A percentile compares a stretch with the other conserved stretches of the same genome.
Conservation (phyloP, 2,113 vertebrate species). For the Speoplatyrhinus poulsoni region DNA sequence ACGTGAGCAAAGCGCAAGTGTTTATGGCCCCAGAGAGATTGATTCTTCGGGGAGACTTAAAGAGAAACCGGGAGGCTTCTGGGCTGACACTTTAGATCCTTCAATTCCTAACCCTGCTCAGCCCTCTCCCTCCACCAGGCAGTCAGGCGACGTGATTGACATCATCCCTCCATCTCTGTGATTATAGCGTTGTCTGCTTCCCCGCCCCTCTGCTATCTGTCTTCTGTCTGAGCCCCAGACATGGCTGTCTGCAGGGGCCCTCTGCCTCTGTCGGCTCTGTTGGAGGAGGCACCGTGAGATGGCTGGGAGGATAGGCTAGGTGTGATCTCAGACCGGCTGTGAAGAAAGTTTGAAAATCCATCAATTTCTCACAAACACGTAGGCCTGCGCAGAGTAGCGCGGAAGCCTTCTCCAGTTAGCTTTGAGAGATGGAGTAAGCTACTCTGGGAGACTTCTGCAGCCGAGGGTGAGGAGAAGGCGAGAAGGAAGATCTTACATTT, state of each 20-base stretch:
- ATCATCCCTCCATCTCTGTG: constrained; percentile 44
- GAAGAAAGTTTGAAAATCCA: constrained; percentile 40
- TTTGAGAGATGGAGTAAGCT: constrained; percentile 23
- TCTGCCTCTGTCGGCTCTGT: constrained; percentile 16
- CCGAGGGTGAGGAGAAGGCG: rapidly evolving
- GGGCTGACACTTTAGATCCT: constrained; percentile 51
- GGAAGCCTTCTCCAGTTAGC: background rate
- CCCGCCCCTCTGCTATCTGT: constrained; percentile 40
- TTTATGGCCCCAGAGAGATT: constrained; percentile 43
- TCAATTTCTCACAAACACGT: constrained; percentile 45
- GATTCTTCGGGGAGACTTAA: constrained; percentile 37
- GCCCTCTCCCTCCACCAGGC: constrained; percentile 17
- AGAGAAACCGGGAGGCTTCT: constrained; percentile 39
- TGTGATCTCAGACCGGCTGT: constrained; percentile 31
- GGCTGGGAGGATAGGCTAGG: constrained; percentile 19
- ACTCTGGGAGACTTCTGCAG: background rate
- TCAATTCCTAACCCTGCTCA: constrained; percentile 31
- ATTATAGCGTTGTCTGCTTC: constrained; percentile 52
- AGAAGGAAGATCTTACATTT: no score
- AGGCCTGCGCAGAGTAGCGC: constrained; percentile 4
- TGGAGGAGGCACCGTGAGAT: constrained; percentile 20
- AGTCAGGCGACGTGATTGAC: constrained; percentile 46
- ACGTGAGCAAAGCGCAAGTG: constrained; percentile 38
- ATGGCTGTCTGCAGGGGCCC: constrained; percentile 24
- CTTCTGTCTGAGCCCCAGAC: constrained; percentile 40